phyloP scores from a whole-genome alignment of 2,888 invertebrate species.

The Noctua janthe region DNA sequence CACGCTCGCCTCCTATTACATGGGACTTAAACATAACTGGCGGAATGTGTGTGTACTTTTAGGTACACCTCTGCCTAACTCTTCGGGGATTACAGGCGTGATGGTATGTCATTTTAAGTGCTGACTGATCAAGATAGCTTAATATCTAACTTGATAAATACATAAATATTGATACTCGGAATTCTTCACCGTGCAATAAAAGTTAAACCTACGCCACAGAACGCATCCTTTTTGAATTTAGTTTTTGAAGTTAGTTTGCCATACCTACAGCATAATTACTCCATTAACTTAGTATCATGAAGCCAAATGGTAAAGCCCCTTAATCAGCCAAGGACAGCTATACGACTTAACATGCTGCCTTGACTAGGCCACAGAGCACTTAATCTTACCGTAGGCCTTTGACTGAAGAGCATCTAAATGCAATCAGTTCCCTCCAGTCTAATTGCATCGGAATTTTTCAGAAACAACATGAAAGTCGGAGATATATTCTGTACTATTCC shows the following conservation, averaged over 20 bases:
- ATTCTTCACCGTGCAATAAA: neutral
- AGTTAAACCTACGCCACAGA: neutral
- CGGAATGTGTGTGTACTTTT: too few relatives aligned
- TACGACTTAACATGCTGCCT: neutral
- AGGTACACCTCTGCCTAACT: too few relatives aligned
- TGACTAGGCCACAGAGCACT: neutral
- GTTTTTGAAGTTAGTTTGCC: too few relatives aligned
- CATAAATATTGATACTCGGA: neutral
- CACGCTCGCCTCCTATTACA: too few relatives aligned
- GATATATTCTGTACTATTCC: neutral
- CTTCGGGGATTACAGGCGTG: too few relatives aligned
- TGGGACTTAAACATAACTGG: too few relatives aligned
- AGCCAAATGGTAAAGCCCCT: neutral
- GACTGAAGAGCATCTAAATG: neutral
- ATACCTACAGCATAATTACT: neutral
- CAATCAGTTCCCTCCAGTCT: neutral
- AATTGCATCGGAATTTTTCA: neutral
- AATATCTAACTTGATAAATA: too few relatives aligned
- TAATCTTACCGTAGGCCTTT: neutral
- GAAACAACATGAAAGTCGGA: neutral
- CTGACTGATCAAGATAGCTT: neutral
- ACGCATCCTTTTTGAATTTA: neutral
- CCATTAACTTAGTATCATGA: neutral
- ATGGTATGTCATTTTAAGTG: neutral
- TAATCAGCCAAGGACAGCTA: neutral